Evolutionary conservation across 1,140 invertebrate genomes (phyloP).

Genomic region (Oppia nitens): DNA sequence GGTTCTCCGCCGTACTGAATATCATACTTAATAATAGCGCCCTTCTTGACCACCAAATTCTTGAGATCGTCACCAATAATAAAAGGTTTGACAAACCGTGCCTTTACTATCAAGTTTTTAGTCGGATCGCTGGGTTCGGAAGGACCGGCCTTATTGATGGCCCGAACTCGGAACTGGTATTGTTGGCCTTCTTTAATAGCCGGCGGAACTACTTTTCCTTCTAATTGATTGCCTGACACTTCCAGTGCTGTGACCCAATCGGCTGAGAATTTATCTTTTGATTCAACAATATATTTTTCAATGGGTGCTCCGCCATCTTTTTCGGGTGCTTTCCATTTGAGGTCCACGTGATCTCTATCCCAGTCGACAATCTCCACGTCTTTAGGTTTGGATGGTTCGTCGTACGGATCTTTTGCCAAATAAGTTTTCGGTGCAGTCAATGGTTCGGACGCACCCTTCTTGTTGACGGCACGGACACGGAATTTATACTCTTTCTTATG

Average conservation of each 20-base stretch:
- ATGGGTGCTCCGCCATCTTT: slow-evolving; percentile 87
- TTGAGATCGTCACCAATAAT: slow-evolving; percentile 69
- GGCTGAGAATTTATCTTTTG: slow-evolving; percentile 77
- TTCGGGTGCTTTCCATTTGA: slow-evolving; percentile 81
- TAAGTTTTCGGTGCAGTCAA: slow-evolving; percentile 65
- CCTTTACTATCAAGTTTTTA: slow-evolving; percentile 87
- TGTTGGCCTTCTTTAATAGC: slow-evolving; percentile 72
- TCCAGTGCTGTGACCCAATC: slow-evolving; percentile 43
- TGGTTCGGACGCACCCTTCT: slow-evolving; percentile 54
- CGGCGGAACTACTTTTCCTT: background rate
- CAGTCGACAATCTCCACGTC: slow-evolving; percentile 80
- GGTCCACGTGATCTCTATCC: slow-evolving; percentile 82
- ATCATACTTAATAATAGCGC: slow-evolving; percentile 76
- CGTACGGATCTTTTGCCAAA: slow-evolving; percentile 93
- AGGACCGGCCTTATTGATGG: slow-evolving; percentile 86
- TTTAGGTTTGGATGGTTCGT: slow-evolving; percentile 80
- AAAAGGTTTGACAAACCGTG: slow-evolving; percentile 82
- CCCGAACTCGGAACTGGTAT: slow-evolving; percentile 89
- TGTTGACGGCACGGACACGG: slow-evolving; percentile 82
- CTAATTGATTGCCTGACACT: slow-evolving; percentile 7
- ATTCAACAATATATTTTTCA: slow-evolving; percentile 79
- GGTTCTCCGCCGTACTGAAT: slow-evolving; percentile 89
- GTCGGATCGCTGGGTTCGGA: slow-evolving; percentile 85
- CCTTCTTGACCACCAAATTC: slow-evolving; percentile 78
- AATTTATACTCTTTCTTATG: slow-evolving; percentile 85